Conservation (phyloP, 1,140 invertebrate genomes). For the Drosophila quadrilineata region DNA sequence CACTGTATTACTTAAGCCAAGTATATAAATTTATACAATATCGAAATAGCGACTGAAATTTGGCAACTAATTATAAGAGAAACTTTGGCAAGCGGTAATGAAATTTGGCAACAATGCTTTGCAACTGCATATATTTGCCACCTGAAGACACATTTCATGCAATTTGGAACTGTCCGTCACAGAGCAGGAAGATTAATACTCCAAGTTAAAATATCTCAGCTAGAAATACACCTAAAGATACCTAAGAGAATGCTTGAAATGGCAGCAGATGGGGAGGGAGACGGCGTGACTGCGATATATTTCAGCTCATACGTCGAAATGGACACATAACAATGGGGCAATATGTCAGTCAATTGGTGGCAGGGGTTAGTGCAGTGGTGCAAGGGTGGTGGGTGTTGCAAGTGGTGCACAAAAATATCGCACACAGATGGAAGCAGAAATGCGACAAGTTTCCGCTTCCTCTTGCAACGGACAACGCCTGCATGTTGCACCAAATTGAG, state of each 20-base stretch:
- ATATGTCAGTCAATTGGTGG: conserved; percentile 42
- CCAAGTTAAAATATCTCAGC: no score
- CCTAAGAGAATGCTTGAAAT: conserved; percentile 14
- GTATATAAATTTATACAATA: background rate
- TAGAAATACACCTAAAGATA: conserved; percentile 3
- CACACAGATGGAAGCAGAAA: conserved; percentile 1
- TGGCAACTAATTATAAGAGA: no score
- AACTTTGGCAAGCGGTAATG: background rate
- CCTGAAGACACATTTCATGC: background rate
- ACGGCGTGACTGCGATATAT: conserved; percentile 42
- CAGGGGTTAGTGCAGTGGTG: no score
- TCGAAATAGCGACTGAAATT: background rate
- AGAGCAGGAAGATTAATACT: conserved; percentile 18
- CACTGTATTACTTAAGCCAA: no score
- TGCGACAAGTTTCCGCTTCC: conserved; percentile 54
- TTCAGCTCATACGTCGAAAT: conserved; percentile 47
- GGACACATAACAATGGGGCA: conserved; percentile 47
- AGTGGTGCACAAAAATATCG: no score
- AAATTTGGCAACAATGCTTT: conserved; percentile 33
- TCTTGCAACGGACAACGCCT: conserved; percentile 24
- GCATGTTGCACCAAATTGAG: conserved; percentile 48
- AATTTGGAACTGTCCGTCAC: background rate
- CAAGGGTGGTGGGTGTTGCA: background rate
- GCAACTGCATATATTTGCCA: conserved; percentile 32
- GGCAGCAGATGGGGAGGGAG: conserved; percentile 35